Percentiles rank a stretch among this genome's conserved stretches.
Conservation (phyloP, 2,888 invertebrate genomes). For the Drosophila austrosaltans region DNA sequence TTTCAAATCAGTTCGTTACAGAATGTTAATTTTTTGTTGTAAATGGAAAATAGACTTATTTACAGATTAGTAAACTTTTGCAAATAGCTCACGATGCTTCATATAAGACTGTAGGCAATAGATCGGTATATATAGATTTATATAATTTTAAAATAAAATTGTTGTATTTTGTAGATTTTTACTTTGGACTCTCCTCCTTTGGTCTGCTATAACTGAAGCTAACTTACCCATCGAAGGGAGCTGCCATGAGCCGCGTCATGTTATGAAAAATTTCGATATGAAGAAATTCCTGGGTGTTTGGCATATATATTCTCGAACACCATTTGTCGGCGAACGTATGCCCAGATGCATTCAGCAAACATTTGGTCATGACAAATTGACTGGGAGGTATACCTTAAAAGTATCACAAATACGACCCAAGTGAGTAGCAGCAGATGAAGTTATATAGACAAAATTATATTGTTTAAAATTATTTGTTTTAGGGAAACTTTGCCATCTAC, state of each 20-base stretch:
- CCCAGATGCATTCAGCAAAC: not conserved
- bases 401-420: not conserved
- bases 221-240: not conserved
- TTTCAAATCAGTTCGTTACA: not conserved
- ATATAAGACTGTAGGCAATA: not conserved
- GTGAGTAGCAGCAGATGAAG: not conserved
- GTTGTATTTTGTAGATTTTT: not conserved
- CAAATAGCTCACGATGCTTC: not conserved
- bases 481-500: not conserved
- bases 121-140: not conserved
- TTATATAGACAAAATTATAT: too few species aligned
- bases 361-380: not conserved
- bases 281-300: not conserved
- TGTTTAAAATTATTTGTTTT: not conserved
- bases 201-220: not conserved
- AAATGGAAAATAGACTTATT: too few species aligned
- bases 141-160: not conserved
- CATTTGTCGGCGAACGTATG: not conserved
- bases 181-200: not conserved
- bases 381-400: not conserved
- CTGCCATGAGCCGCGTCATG: not conserved
- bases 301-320: not conserved
- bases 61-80: not conserved
- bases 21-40: not conserved
- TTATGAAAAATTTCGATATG: not conserved